Percentiles rank a stretch among this genome's conserved stretches.
These are phyloP conservation scores for Megatriorchis doriae DNA, from an alignment of 2,113 vertebrate genomes.

Conservation along the genomic window DNA sequence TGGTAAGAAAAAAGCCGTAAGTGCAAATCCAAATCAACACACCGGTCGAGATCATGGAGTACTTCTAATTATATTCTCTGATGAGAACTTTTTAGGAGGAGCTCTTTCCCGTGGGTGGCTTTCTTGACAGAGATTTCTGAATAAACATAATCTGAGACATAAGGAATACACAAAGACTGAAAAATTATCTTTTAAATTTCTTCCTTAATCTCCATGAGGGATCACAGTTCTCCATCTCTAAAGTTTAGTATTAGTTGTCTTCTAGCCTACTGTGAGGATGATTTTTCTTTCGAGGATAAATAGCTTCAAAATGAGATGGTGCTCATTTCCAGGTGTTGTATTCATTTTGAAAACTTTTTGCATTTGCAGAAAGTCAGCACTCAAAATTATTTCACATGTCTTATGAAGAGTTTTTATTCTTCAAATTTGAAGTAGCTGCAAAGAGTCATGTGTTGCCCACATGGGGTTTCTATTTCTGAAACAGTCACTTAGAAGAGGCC, in stretches of 20 bases:
- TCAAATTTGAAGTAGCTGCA: not conserved
- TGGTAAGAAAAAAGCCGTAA: not conserved
- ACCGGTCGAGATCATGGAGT: not conserved
- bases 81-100: not conserved
- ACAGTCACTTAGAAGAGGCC: not conserved
- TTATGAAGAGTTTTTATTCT: not conserved
- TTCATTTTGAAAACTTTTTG: not conserved
- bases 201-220: not conserved
- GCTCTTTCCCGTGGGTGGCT: not conserved
- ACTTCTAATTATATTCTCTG: not conserved
- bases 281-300: not conserved
- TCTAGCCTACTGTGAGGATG: not conserved
- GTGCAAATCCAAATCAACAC: not conserved
- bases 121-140: not conserved
- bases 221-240: not conserved
- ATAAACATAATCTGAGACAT: not conserved
- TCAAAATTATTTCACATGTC: not conserved
- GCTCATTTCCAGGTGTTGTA: not conserved
- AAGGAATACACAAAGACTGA: not conserved
- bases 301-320: not conserved
- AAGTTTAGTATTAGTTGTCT: not conserved
- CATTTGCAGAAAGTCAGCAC: not conserved
- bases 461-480: not conserved
- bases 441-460: not conserved
- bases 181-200: not conserved